Base-by-base conservation (phyloP, 37 sponge, comb jelly and placozoan species). In the Mnemiopsis leidyi region DNA sequence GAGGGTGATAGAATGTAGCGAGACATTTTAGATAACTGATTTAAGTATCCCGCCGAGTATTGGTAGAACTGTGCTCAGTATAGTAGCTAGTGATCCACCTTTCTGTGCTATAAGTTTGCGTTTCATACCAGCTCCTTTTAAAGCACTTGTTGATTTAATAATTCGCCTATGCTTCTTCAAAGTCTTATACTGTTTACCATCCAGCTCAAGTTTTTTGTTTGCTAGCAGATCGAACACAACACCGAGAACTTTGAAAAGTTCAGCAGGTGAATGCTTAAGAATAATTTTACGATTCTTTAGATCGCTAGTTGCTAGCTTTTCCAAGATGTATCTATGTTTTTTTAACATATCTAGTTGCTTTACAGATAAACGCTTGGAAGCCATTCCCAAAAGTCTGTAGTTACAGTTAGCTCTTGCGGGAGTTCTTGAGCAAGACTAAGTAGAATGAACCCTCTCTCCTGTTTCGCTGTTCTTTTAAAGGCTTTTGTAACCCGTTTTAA, bases 231-330 rank as follows among this genome's bases (percentile, higher is more conserved):
- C 20, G 68, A 67, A 67, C 13, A 67, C 68, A 13, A 67, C 18
- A 67, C 68, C 20, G 25, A 73, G 76, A 24, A 28, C 76, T 23
- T 73, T 73, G 76, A 73, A 73, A 7, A 73, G 76, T n/a, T 73
- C 26, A 25, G 76, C 9, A 73, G 76, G 76, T 9, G 76, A 23
- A 73, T 73, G 16, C n/a, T 73, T 16, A 9, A 73, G 9, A 9
- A 73, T 73, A 23, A 73, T n/a, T 24, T 16, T 73, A 24, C 76
- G 21, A 7, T 25, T 23, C n/a, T 73, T 73, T 25, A 7, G 76
- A 23, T 16, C 9, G 23, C 28, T 73, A 9, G 16, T 13, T 9
- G 28, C 76, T 73, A 73, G 26, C 23, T 16, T 73, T 24, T 73
- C 7, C 7, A 73, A 23, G n/a, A 73, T 73, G n/a, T 73, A 73